Percentiles rank a stretch among this genome's conserved stretches.
Conservation (phyloP, 2,888 invertebrate species). For the Conchocele bisecta region DNA sequence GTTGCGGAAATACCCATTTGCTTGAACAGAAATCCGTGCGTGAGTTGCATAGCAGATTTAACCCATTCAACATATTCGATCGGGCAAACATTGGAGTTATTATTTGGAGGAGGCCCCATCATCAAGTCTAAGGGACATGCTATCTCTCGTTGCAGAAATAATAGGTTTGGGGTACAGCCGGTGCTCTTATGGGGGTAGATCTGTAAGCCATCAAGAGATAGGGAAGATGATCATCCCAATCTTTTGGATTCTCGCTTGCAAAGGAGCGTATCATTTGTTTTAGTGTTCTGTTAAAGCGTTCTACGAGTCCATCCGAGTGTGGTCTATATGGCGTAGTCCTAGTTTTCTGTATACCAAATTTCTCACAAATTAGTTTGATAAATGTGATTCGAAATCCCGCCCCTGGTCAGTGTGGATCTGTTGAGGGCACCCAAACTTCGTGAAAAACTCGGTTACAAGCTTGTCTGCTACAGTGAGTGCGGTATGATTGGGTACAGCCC, state of each 20-base stretch:
- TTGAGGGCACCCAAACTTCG: conserved; percentile 38
- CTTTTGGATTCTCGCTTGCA: too few species aligned
- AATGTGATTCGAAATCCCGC: too few species aligned
- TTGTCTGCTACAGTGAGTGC: conserved; percentile 52
- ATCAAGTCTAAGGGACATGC: conserved; percentile 51
- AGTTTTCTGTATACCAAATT: too few species aligned
- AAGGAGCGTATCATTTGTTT: conserved; percentile 45
- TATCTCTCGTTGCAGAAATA: too few species aligned
- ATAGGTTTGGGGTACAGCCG: conserved; percentile 35
- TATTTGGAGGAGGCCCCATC: conserved; percentile 20
- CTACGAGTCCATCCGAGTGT: too few species aligned
- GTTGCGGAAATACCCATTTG: too few species aligned
- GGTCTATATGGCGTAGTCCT: too few species aligned
- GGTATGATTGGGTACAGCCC: conserved; percentile 33
- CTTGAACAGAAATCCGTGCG: too few species aligned
- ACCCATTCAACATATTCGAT: too few species aligned
- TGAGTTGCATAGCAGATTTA: too few species aligned
- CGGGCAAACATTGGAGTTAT: not conserved
- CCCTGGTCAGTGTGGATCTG: conserved; percentile 54
- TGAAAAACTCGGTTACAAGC: conserved; percentile 46
- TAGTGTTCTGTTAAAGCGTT: too few species aligned
- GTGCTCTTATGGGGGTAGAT: conserved; percentile 36
- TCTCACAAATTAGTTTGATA: too few species aligned
- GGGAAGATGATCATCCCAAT: conserved; percentile 49
- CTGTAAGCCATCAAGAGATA: conserved; percentile 47